Base-by-base conservation (phyloP, 2,797 vertebrate species). In the Pseudotriccus pelzelni region DNA sequence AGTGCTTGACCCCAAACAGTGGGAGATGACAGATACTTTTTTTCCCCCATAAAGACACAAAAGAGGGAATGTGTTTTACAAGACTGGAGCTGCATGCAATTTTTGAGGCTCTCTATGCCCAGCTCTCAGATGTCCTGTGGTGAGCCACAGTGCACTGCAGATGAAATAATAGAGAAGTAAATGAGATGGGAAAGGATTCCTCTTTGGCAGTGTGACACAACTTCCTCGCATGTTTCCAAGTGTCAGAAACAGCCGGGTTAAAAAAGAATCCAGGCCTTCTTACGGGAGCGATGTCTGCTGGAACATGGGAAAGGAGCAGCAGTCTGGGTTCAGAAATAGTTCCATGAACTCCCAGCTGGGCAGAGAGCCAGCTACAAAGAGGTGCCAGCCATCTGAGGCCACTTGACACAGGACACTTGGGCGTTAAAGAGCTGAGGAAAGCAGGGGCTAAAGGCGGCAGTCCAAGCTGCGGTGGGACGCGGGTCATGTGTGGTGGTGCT, bases 301-400 rank as follows among this genome's bases (percentile, higher is more conserved):
- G 62, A 94, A 21, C 66, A n/a, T 0, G 15, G 75, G 84, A 22
- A 81, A 75, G 85, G 43, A 90, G 28, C 73, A 86, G 83, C 90
- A 84, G 89, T 27, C 85, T 81, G 66, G 69, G 36, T 41, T 93
- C 90, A 76, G 94, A 87, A 95, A 90, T 82, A 93, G 90, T 79
- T 76, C 36, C 77, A 22, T 28, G 83, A 84, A 70, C 90, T 96
- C 85, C 80, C 70, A 74, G 84, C 91, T 77, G 82, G 95, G 96
- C 95, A 90, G 59, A 63, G 66, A 94, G 93, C 94, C 95, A 96
- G 66, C 83, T 94, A 90, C 93, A 95, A 93, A 93, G 76, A 95
- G 93, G 92, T 94, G 94, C 80, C 92, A 96, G 90, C 90, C 93
- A 49, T 90, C 80, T 82, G 91, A 93, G 93, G 86, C 83, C 88